Evolutionary conservation across 2,888 invertebrate genomes (phyloP), one percentile per base, ranked within the genome.

Genomic region (Lissonota sp.): DNA sequence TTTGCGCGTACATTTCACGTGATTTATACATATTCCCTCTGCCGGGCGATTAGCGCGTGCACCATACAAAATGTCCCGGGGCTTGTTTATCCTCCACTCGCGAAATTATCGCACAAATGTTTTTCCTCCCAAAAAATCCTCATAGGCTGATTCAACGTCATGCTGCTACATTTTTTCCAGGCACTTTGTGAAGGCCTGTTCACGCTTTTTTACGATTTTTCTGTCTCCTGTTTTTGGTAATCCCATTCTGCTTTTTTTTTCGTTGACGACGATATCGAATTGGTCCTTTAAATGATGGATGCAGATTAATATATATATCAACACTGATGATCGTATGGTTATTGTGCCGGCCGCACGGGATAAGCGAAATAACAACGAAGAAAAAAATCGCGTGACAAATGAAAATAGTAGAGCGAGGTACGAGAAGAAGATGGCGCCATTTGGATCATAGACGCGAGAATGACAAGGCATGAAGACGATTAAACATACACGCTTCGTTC

Each of bases 261-360:
- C 57, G 0, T 55, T 16, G 14, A 39, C 37, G 6, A 58, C 10
- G 12, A 49, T 37, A 7, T 37, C 10, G 6, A 39, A 16, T 14
- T 55, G 42, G 8, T 49, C 37, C 44, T 62, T 75, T 40, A 46
- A 71, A 71, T 66, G 71, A 74, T 63, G n/a, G 46, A 79, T 44
- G 16, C 46, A 53, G 71, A 80, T 75, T 75, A 46, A 80, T 80
- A 66, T 66, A 80, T 80, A 66, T 66, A 75, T 75, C 79, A 71
- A 71, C 7, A 53, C 55, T 60, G 60, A 64, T 62, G 71, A 70
- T 74, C 10, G 55, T 46, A 37, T 40, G 14, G n/a, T 12, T 12
- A 39, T 46, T 26, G 49, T 55, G 69, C 44, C 63, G 58, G 73
- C 73, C 64, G 73, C 39, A 26, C 6, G 1, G 16, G 49, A 6